phyloP scores from a whole-genome alignment of 2,113 vertebrate genomes.

The Nesogale talazaci region DNA sequence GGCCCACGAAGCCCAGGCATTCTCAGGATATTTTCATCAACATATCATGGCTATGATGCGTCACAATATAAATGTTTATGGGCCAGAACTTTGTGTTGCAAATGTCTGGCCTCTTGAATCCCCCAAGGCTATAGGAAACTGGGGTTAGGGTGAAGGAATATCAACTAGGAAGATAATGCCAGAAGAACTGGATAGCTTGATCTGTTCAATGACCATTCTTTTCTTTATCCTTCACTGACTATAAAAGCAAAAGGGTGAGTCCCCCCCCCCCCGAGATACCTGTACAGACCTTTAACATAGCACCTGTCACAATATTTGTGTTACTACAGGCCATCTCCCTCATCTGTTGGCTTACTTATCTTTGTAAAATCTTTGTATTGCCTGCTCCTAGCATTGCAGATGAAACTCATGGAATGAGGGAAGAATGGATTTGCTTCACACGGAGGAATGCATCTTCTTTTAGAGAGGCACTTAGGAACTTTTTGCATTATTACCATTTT shows the following conservation, averaged over 20 bases:
- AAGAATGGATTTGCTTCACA: slow-evolving; percentile 40
- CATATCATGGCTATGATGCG: slow-evolving; percentile 43
- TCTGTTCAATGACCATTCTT: not conserved
- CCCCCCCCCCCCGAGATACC: slow-evolving; percentile 3
- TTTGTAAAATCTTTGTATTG: slow-evolving; percentile 17
- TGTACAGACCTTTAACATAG: not conserved
- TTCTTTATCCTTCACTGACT: not conserved
- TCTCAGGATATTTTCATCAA: slow-evolving; percentile 57
- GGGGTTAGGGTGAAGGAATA: slow-evolving; percentile 24
- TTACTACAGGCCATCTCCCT: not conserved
- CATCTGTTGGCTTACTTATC: not conserved
- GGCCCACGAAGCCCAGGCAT: slow-evolving; percentile 74
- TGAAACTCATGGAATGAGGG: not conserved
- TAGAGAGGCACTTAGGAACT: no score
- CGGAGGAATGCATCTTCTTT: not conserved
- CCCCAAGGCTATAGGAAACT: not conserved
- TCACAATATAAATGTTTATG: slow-evolving; percentile 43
- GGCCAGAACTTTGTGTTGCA: slow-evolving; percentile 53
- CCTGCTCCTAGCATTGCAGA: not conserved
- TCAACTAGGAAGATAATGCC: not conserved
- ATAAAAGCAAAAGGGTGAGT: slow-evolving; percentile 33
- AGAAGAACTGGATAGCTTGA: not conserved
- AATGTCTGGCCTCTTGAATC: slow-evolving; percentile 1
- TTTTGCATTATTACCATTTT: no score
- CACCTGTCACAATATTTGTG: not conserved